Base-by-base conservation (phyloP, 1,140 invertebrate species). In the Radopholus similis region DNA sequence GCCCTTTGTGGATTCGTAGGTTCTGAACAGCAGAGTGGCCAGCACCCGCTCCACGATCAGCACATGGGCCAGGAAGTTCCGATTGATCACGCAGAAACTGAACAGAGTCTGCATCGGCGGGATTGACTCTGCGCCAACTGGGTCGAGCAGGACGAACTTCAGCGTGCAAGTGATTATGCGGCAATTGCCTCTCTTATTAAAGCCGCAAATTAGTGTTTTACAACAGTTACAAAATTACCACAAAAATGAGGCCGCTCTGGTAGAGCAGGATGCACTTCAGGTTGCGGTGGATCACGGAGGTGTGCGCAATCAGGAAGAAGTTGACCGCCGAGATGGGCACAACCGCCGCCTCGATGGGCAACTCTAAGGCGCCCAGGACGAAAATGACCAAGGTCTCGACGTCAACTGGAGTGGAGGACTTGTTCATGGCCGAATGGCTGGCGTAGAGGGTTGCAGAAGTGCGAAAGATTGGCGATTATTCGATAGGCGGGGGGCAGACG, bases 201-300 rank as follows among this genome's bases (percentile, higher is more conserved):
- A 23, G 44, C 30, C 0, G 4, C 2, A 21, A 15, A 3, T 23
- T 51, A 51, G 8, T 23, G 11, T 9, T 8, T 5, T 21, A 51
- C 9, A 26, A 26, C 21, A 51, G 18, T 26, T 26, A 51, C 9
- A 26, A 6, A 6, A 8, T 49, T 3, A 51, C 47, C 47, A 21
- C 47, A 42, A 62, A 42, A 62, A 62, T 62, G 32, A 35, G 30
- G 34, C 26, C 42, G 11, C 58, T 62, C 49, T 62, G 58, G 21
- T 32, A 47, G 8, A 62, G 18, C 2, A 62, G 49, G 32, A 62
- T 62, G 30, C 23, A 42, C 32, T 62, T 62, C 18, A 62, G 49
- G 34, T 62, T 62, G 6, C 2, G 21, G 30, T 62, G 58, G 32
- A 62, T 23, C 13, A 62, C 30, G 21, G 58, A 62, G 2, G 38